These are phyloP conservation scores for Leptocoma aspasia DNA, from an alignment of 2,113 vertebrate species.

Conservation along the genomic window DNA sequence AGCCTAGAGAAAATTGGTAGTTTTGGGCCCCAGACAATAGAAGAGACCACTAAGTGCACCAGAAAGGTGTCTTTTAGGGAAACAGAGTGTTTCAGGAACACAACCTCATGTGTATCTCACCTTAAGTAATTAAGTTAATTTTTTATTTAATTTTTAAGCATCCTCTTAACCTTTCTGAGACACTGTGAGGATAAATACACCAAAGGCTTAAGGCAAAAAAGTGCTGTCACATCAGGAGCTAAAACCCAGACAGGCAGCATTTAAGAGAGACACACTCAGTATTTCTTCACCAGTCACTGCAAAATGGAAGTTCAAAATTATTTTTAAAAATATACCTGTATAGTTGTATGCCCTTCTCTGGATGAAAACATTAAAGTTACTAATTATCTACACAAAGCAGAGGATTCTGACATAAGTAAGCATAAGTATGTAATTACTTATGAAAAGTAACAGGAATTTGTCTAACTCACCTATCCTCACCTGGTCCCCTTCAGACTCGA, in stretches of 20 bases:
- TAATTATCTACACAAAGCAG: background rate
- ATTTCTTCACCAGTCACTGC: background rate
- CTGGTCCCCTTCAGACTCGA: background rate
- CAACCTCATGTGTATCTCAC: background rate
- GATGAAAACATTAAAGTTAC: background rate
- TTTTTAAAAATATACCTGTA: background rate
- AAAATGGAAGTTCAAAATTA: background rate
- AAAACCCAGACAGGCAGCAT: background rate
- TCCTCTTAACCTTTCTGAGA: background rate
- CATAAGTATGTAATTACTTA: background rate
- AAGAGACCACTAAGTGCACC: background rate
- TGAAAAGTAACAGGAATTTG: constrained; percentile 6
- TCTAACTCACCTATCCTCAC: background rate
- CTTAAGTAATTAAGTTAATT: background rate
- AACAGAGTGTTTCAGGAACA: background rate
- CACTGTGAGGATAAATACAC: background rate
- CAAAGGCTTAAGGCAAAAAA: background rate
- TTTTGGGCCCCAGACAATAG: background rate
- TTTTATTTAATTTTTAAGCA: background rate
- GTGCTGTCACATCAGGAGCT: background rate
- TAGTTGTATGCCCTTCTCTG: background rate
- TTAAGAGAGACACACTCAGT: background rate
- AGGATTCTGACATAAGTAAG: background rate
- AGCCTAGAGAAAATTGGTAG: background rate
- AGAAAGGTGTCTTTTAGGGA: background rate